Evolutionary conservation across 2,888 invertebrate genomes (phyloP), one percentile per base, ranked within the genome.

Genomic region (Lasioglossum leucozonium): DNA sequence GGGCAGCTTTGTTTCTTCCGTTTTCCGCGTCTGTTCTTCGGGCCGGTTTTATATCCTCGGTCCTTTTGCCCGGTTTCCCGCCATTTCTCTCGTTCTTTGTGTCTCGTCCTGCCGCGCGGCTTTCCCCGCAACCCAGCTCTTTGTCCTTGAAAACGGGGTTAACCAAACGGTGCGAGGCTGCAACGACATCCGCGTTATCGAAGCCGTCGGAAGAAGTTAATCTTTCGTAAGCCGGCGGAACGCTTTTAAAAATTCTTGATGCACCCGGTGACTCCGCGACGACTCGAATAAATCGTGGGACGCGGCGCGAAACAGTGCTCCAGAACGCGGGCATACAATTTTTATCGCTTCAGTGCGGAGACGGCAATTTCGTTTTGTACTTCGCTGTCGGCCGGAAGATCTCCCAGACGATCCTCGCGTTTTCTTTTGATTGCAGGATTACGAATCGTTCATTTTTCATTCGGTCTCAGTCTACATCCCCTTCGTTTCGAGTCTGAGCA

Each of bases 111-210:
- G 30, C 30, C n/a, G 26, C 65, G n/a, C 77, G 16, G 16, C 16
- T 22, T 55, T 75, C 55, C 58, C 81, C 86, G 81, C 87, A 4
- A 13, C n/a, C 82, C n/a, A 89, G 82, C 87, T 86, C 88, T 90
- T 90, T 91, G 89, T 87, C 89, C 88, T 77, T 22, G 22, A 34
- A 16, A 67, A 42, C 67, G 69, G 42, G 58, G 34, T 8, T 30
- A 47, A 73, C 30, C 51, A 42, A 55, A 69, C n/a, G 55, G 4
- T 11, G 11, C 26, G 67, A 18, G 4, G 62, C 44, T 6, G 22
- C 11, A 37, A 8, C 42, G 42, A 58, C n/a, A 22, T 62, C 37
- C 11, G 1, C 51, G 16, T 44, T 72, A 44, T 78, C 78, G 44
- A 72, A 72, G 44, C 18, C 18, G 78, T 22, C 58, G 72, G 34